Percentiles rank a stretch among this genome's conserved stretches.
Evolutionary conservation across 2,113 vertebrate species (phyloP).

Genomic region (Ictidomys tridecemlineatus): DNA sequence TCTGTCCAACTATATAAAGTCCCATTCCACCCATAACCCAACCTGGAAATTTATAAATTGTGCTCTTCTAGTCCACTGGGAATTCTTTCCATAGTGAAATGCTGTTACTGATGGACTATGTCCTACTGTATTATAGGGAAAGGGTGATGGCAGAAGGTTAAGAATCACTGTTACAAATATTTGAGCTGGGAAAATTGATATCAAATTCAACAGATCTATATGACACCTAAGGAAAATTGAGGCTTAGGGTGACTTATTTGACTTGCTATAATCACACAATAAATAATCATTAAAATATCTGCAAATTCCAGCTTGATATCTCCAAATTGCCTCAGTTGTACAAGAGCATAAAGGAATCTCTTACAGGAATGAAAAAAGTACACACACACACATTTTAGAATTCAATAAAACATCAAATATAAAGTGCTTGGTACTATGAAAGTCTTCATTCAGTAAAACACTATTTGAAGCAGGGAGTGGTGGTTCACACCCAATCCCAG

Average conservation of each 20-base stretch:
- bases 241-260: neutral
- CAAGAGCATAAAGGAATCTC: neutral
- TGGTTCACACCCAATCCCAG: too few species aligned
- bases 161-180: neutral
- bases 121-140: neutral
- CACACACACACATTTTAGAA: neutral
- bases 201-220: constrained; percentile 11
- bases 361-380: neutral
- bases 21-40: neutral
- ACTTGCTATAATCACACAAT: neutral
- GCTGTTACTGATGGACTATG: neutral
- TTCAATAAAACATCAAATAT: constrained; percentile 11
- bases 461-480: too few species aligned
- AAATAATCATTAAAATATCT: constrained; percentile 43
- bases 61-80: neutral
- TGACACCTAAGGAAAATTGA: constrained; percentile 17
- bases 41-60: neutral
- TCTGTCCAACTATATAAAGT: neutral
- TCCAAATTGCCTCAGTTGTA: constrained; percentile 26
- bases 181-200: neutral
- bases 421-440: neutral
- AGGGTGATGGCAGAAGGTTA: neutral
- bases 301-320: constrained; percentile 5
- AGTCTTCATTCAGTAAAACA: neutral
- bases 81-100: constrained; percentile 8